These are phyloP conservation scores for Sicus ferrugineus DNA, from an alignment of 2,888 invertebrate species.

Conservation along the genomic window DNA sequence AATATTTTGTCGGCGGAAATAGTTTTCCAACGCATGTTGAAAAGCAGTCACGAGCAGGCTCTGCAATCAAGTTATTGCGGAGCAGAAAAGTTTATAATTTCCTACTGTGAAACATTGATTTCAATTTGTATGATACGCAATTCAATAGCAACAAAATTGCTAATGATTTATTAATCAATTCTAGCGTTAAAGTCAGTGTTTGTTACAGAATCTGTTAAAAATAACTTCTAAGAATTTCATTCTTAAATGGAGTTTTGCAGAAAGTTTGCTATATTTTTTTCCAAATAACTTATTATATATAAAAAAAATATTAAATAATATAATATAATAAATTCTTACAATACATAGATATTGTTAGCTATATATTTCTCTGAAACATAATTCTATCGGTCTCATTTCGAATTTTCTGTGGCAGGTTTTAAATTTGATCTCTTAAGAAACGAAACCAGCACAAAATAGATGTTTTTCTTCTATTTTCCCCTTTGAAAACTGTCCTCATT, in stretches of 20 bases:
- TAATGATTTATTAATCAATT: slow-evolving; percentile 13
- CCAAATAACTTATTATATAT: no score
- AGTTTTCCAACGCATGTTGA: slow-evolving; percentile 7
- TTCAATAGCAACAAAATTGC: neutral
- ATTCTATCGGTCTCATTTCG: neutral
- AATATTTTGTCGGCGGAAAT: slow-evolving; percentile 20
- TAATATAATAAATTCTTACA: no score
- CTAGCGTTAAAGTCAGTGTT: neutral
- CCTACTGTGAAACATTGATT: neutral
- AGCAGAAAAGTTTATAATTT: neutral
- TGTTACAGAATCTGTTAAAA: neutral
- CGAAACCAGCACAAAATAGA: no score
- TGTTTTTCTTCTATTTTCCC: no score
- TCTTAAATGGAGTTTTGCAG: no score
- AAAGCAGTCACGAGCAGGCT: no score
- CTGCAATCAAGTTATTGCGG: no score
- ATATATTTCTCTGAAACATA: neutral
- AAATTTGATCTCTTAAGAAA: no score
- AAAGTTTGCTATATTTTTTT: no score
- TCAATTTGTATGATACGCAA: neutral
- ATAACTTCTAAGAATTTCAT: neutral
- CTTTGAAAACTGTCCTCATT: no score
- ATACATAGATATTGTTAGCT: neutral
- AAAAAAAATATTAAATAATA: neutral
- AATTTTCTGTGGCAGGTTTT: neutral